A percentile compares a stretch with the other conserved stretches of the same genome.
These are phyloP conservation scores for Turritopsis dohrnii DNA, from an alignment of 30 jellyfish, hydroid and myxozoan genomes.

Conservation along the genomic window DNA sequence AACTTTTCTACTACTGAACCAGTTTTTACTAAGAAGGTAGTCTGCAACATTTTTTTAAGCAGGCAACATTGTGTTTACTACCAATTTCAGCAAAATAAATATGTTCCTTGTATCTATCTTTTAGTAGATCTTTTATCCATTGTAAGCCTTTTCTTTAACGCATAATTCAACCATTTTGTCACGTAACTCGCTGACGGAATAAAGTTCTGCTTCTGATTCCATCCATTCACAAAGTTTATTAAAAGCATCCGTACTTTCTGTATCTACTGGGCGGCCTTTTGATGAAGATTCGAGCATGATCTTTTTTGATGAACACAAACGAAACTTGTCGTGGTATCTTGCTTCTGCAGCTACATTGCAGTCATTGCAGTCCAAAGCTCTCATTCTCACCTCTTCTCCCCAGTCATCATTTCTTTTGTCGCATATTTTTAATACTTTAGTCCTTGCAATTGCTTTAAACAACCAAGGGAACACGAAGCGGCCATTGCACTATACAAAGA, in stretches of 20 bases:
- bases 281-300: too few species aligned
- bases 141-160: not conserved
- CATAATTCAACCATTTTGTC: not conserved
- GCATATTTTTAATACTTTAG: too few species aligned
- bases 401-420: too few species aligned
- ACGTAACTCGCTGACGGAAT: constrained; percentile 1
- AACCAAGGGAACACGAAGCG: not conserved
- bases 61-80: constrained; percentile 17
- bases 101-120: constrained; percentile 20
- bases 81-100: constrained; percentile 29
- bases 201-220: not conserved
- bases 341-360: too few species aligned
- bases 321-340: too few species aligned
- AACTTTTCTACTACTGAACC: too few species aligned
- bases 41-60: constrained; percentile 9
- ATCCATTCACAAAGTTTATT: not conserved
- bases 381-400: too few species aligned
- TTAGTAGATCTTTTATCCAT: constrained; percentile 19
- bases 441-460: not conserved
- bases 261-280: not conserved
- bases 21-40: too few species aligned
- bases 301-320: too few species aligned
- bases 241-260: not conserved
- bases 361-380: too few species aligned
- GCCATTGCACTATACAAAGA: not conserved